Evolutionary conservation across 1,140 invertebrate species (phyloP).

Genomic region (Lasaia peninsularis): DNA sequence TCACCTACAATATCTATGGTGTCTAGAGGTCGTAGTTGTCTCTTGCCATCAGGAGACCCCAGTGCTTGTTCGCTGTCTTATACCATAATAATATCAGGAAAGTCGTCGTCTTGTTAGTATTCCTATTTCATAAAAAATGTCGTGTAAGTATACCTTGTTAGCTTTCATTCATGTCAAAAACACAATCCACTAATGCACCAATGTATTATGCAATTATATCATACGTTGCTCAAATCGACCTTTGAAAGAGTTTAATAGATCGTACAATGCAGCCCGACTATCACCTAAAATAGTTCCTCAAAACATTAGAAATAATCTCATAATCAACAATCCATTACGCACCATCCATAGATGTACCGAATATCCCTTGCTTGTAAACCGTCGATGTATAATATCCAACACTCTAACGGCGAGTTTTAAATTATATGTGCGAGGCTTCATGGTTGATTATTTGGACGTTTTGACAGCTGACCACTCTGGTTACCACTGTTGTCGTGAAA

Average conservation of each 20-base stretch:
- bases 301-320: background rate
- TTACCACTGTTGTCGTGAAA: conserved; percentile 73
- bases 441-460: conserved; percentile 72
- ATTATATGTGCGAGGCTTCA: background rate
- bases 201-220: conserved; percentile 58
- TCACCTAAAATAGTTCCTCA: conserved; percentile 30
- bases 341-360: background rate
- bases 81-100: too few relatives aligned
- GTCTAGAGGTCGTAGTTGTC: too few relatives aligned
- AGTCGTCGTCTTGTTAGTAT: too few relatives aligned
- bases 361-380: too few relatives aligned
- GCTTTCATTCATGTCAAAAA: conserved; percentile 42
- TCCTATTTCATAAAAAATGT: background rate
- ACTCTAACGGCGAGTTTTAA: conserved; percentile 1
- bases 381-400: conserved; percentile 24
- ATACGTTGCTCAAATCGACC: conserved; percentile 59
- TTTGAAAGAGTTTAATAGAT: conserved; percentile 71
- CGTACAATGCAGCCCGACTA: conserved; percentile 60
- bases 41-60: too few relatives aligned
- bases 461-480: conserved; percentile 75
- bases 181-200: conserved; percentile 35
- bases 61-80: too few relatives aligned
- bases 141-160: conserved; percentile 42
- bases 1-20: too few relatives aligned
- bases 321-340: conserved; percentile 23